Evolutionary conservation across 2,888 invertebrate species (phyloP).

Genomic region (Leptopterna dolabrata): DNA sequence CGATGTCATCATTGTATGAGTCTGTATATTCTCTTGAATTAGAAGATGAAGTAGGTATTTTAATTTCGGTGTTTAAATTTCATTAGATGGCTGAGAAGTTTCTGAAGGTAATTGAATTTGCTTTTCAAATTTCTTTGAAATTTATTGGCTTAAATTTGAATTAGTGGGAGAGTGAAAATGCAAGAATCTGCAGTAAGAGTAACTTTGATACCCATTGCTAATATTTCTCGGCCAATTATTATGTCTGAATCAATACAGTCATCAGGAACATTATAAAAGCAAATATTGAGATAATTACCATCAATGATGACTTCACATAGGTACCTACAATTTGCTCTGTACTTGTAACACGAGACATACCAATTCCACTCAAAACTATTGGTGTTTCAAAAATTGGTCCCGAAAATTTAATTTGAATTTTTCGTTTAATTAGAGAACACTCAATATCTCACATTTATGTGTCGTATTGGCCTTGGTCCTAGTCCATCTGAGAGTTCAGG

Average conservation of each 20-base stretch:
- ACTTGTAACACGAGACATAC: background rate
- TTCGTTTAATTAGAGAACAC: background rate
- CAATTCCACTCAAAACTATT: constrained; percentile 22
- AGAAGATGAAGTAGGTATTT: background rate
- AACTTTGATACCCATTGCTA: constrained; percentile 19
- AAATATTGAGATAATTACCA: background rate
- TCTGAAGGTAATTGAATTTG: background rate
- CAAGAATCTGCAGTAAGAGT: constrained; percentile 6
- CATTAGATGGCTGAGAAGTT: too few relatives aligned
- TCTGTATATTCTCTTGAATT: background rate
- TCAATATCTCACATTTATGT: constrained; percentile 13
- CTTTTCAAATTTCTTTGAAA: background rate
- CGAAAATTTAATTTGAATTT: background rate
- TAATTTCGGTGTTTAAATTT: too few relatives aligned
- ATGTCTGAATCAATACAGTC: background rate
- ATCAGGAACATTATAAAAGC: constrained; percentile 30
- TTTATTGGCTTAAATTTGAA: too few relatives aligned
- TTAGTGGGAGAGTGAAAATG: too few relatives aligned
- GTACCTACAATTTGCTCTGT: background rate
- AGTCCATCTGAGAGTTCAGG: too few relatives aligned
- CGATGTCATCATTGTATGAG: constrained; percentile 64
- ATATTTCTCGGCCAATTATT: constrained; percentile 30
- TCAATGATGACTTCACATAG: background rate
- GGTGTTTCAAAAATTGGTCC: constrained; percentile 38
- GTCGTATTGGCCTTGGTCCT: too few relatives aligned